Evolutionary conservation across 1,140 invertebrate genomes (phyloP).

Genomic region (Achroia grisella): DNA sequence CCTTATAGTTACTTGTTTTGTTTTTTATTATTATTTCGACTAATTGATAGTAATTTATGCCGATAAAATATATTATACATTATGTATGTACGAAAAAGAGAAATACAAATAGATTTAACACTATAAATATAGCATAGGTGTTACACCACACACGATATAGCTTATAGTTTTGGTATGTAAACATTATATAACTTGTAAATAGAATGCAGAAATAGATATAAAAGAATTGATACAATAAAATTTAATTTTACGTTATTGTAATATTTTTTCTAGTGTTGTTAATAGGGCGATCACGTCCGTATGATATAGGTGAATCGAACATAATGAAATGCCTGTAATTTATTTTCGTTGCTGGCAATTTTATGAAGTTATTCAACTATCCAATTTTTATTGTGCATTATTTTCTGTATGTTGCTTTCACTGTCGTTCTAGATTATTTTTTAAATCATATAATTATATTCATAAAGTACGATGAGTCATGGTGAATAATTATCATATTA

Average conservation of each 20-base stretch:
- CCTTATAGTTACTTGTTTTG: slow-evolving; percentile 46
- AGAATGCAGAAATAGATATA: slow-evolving; percentile 62
- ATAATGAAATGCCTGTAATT: slow-evolving; percentile 30
- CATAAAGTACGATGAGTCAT: slow-evolving; percentile 70
- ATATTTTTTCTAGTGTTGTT: slow-evolving; percentile 60
- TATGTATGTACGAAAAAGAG: slow-evolving; percentile 53
- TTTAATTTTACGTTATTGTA: slow-evolving; percentile 68
- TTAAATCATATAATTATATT: slow-evolving; percentile 71
- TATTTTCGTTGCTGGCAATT: slow-evolving; percentile 52
- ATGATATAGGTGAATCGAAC: slow-evolving; percentile 13
- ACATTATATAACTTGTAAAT: slow-evolving; percentile 67
- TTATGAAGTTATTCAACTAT: slow-evolving; percentile 34
- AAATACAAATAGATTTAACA: slow-evolving; percentile 66
- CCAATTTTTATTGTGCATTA: slow-evolving; percentile 66
- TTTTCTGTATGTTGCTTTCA: slow-evolving; percentile 70
- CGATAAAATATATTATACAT: slow-evolving; percentile 62
- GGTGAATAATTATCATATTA: slow-evolving; percentile 72
- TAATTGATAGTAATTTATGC: slow-evolving; percentile 71
- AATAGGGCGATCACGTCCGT: slow-evolving; percentile 9
- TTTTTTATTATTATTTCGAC: slow-evolving; percentile 51
- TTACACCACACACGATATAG: slow-evolving; percentile 61
- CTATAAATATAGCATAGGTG: slow-evolving; percentile 69
- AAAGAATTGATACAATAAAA: slow-evolving; percentile 70
- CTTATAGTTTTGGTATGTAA: slow-evolving; percentile 71
- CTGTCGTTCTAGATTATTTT: slow-evolving; percentile 71